Evolutionary conservation across 2,888 invertebrate genomes (phyloP).

Genomic region (Rhagonycha lutea): DNA sequence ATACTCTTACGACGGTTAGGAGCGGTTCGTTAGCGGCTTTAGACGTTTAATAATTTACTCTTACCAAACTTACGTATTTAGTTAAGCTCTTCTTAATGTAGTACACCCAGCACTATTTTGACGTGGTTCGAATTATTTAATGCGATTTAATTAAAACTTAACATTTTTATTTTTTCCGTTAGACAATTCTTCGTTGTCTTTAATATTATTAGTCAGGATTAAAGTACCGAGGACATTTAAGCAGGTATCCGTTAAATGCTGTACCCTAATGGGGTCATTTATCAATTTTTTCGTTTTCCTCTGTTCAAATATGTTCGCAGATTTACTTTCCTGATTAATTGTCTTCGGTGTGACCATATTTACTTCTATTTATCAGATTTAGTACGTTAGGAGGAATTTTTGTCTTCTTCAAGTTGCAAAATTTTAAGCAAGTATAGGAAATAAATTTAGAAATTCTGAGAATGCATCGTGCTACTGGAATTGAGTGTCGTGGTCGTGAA

Average conservation of each 20-base stretch:
- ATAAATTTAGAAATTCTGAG: not conserved
- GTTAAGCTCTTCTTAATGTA: conserved; percentile 4
- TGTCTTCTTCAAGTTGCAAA: not conserved
- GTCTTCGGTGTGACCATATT: conserved; percentile 29
- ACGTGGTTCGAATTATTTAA: not conserved
- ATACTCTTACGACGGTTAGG: conserved; percentile 31
- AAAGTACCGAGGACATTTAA: conserved; percentile 36
- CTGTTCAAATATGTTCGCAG: conserved; percentile 44
- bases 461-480: not conserved
- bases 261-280: conserved; percentile 49
- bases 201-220: conserved; percentile 45
- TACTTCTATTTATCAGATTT: conserved; percentile 24
- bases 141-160: not conserved
- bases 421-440: not conserved
- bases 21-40: conserved; percentile 34
- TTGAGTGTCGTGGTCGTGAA: conserved; percentile 14
- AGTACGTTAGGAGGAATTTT: not conserved
- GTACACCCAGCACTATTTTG: not conserved
- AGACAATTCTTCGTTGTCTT: conserved; percentile 6
- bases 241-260: conserved; percentile 47
- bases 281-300: conserved; percentile 45
- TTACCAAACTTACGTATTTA: conserved; percentile 23
- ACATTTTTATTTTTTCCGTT: not conserved
- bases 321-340: conserved; percentile 36
- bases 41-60: conserved; percentile 33